phyloP scores from a whole-genome alignment of 2,888 invertebrate genomes.

The Dorcus hopei region DNA sequence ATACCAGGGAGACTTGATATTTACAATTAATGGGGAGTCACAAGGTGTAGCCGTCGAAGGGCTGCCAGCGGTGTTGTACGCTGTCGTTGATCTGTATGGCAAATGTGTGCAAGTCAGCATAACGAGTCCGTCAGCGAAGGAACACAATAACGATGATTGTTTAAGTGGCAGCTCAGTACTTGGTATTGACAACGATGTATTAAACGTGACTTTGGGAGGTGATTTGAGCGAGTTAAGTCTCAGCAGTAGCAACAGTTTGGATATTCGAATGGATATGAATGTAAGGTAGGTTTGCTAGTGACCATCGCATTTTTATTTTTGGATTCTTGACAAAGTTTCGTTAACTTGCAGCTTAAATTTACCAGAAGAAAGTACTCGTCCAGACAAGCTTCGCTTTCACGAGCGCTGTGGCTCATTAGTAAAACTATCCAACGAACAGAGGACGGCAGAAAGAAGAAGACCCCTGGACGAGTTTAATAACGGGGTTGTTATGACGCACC shows the following conservation, averaged over 20 bases:
- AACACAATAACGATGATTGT: constrained; percentile 51
- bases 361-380: constrained; percentile 42
- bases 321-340: background rate
- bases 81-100: constrained; percentile 78
- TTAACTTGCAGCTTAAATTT: constrained; percentile 38
- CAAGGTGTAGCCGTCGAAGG: constrained; percentile 83
- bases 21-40: constrained; percentile 84
- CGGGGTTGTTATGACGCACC: constrained; percentile 92
- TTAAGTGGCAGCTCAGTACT: constrained; percentile 49
- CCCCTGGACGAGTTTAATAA: constrained; percentile 94
- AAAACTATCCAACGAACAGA: constrained; percentile 75
- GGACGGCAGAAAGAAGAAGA: constrained; percentile 82
- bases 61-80: constrained; percentile 72
- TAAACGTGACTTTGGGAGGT: constrained; percentile 48
- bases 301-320: background rate
- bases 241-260: constrained; percentile 49
- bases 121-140: constrained; percentile 47
- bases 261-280: constrained; percentile 50
- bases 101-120: constrained; percentile 77
- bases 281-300: constrained; percentile 35
- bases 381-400: constrained; percentile 78
- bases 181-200: constrained; percentile 48
- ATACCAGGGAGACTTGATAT: constrained; percentile 73
- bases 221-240: constrained; percentile 49
- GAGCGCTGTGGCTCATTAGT: constrained; percentile 84